Conservation (phyloP, 2,888 invertebrate species). For the Mythimna albipuncta region DNA sequence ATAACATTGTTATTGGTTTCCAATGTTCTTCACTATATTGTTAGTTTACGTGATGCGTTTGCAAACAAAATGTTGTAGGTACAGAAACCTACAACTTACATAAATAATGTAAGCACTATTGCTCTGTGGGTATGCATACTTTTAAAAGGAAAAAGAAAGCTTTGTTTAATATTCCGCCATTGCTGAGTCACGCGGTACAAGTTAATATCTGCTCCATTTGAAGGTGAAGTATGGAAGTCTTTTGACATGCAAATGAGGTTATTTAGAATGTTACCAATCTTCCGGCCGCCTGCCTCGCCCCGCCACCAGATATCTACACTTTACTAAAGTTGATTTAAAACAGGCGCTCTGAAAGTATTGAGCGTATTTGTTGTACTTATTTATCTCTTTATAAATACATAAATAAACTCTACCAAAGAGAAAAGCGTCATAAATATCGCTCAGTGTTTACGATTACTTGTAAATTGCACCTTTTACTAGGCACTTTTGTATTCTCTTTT, state of each 20-base stretch:
- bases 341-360: conserved; percentile 15
- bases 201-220: conserved; percentile 22
- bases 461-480: conserved; percentile 1
- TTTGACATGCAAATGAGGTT: conserved; percentile 55
- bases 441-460: conserved; percentile 13
- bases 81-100: neutral
- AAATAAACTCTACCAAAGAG: neutral
- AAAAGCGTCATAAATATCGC: conserved; percentile 4
- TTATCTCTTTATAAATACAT: neutral
- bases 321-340: conserved; percentile 20
- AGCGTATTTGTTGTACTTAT: conserved; percentile 23
- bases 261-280: conserved; percentile 25
- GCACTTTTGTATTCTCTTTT: neutral
- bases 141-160: neutral
- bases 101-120: neutral
- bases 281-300: neutral
- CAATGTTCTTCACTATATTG: neutral
- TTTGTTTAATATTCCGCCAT: neutral
- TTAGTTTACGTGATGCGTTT: neutral
- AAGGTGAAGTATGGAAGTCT: conserved; percentile 34
- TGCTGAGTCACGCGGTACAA: conserved; percentile 1
- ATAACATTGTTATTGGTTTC: too few relatives aligned
- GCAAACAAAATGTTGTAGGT: neutral
- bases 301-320: neutral
- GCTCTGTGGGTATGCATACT: neutral